Evolutionary conservation across 1,140 invertebrate species (phyloP).

Genomic region (Phthorimaea operculella): DNA sequence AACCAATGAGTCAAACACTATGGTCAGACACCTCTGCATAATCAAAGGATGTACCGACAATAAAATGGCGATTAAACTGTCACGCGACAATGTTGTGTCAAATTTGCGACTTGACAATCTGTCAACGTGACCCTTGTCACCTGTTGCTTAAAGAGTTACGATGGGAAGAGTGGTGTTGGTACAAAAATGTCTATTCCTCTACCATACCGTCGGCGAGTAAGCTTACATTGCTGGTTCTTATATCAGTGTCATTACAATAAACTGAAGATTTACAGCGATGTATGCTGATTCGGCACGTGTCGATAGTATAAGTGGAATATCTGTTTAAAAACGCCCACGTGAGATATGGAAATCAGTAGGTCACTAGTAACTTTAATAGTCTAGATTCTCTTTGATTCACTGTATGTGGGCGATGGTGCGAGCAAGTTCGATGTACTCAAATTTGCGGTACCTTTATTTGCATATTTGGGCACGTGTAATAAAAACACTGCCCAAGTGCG

Average conservation of each 20-base stretch:
- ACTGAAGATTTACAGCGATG: too few relatives aligned
- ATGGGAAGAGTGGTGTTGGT: constrained; percentile 1
- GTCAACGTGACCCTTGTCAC: constrained; percentile 1
- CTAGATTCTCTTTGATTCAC: constrained; percentile 56
- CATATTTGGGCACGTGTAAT: constrained; percentile 26
- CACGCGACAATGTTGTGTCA: background rate
- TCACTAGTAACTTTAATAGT: constrained; percentile 51
- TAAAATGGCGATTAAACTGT: background rate
- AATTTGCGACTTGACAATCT: background rate
- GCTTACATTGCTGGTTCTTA: too few relatives aligned
- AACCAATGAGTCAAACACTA: too few relatives aligned
- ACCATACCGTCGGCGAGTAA: too few relatives aligned
- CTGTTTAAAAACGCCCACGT: constrained; percentile 40
- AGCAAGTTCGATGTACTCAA: constrained; percentile 61
- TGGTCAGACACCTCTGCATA: too few relatives aligned
- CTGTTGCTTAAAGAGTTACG: background rate
- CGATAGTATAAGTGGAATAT: too few relatives aligned
- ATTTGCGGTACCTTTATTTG: constrained; percentile 63
- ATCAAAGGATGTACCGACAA: too few relatives aligned
- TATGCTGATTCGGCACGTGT: too few relatives aligned
- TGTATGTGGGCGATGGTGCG: constrained; percentile 38
- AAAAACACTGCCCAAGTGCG: too few relatives aligned
- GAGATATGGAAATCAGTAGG: constrained; percentile 59
- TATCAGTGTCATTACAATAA: too few relatives aligned
- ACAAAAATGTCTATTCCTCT: too few relatives aligned